phyloP scores from a whole-genome alignment of 2,113 vertebrate species.

The Chunga burmeisteri region DNA sequence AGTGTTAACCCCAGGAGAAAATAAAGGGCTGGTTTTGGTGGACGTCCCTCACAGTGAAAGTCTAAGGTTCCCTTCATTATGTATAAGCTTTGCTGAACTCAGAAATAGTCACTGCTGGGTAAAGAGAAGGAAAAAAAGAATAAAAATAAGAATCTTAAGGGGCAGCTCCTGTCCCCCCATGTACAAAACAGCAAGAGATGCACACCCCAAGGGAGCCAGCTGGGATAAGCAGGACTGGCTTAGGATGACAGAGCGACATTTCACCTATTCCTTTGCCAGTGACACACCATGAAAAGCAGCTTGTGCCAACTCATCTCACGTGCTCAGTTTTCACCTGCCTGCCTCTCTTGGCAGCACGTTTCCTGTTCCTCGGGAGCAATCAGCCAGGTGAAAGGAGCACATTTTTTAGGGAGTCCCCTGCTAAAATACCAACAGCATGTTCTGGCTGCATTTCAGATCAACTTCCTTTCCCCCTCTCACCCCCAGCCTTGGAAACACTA shows the following conservation, averaged over 20 bases:
- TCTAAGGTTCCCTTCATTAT: neutral
- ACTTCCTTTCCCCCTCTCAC: neutral
- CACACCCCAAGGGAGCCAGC: neutral
- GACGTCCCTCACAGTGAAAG: neutral
- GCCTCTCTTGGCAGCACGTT: neutral
- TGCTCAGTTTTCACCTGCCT: neutral
- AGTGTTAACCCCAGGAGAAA: neutral
- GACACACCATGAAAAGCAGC: neutral
- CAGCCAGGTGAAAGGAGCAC: neutral
- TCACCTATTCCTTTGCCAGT: neutral
- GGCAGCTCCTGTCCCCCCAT: fast-evolving
- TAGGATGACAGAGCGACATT: fast-evolving
- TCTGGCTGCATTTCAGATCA: constrained; percentile 27
- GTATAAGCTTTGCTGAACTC: neutral
- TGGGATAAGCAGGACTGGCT: neutral
- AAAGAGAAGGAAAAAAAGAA: neutral
- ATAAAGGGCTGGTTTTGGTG: neutral
- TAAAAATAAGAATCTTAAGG: neutral
- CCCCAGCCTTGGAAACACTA: neutral
- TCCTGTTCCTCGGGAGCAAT: neutral
- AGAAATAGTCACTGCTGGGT: neutral
- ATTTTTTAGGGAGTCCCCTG: constrained; percentile 3
- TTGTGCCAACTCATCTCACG: neutral
- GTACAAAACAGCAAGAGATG: neutral
- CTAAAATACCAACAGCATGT: neutral